phyloP scores from a whole-genome alignment of 23 tunicate species.

The Aplidium turbinatum region DNA sequence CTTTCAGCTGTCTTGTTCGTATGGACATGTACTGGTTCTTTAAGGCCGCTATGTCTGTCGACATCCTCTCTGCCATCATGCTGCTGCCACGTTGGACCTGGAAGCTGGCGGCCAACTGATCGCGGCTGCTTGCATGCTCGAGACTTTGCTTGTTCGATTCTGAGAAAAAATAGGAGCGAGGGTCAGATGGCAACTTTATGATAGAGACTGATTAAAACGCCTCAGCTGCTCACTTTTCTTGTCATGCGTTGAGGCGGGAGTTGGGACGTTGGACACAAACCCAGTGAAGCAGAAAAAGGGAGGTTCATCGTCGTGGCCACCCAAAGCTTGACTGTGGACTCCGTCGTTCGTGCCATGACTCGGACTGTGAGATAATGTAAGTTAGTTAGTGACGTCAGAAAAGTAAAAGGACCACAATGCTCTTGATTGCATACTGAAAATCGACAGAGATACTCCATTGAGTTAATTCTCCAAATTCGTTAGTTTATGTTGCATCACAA shows the following conservation, averaged over 20 bases:
- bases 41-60: conserved; percentile 82
- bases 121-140: conserved; percentile 35
- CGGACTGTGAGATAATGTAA: no score
- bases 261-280: conserved; percentile 37
- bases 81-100: conserved; percentile 47
- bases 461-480: no score
- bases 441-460: no score
- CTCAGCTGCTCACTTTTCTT: conserved; percentile 19
- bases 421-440: no score
- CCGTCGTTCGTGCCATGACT: no score
- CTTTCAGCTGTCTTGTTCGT: conserved; percentile 52
- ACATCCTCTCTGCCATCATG: conserved; percentile 92
- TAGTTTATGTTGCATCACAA: no score
- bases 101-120: conserved; percentile 9
- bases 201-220: no score
- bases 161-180: no score
- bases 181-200: no score
- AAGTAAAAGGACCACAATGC: no score
- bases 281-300: conserved; percentile 66
- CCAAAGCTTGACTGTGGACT: no score
- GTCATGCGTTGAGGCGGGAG: conserved; percentile 23
- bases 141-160: conserved; percentile 38
- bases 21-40: conserved; percentile 89
- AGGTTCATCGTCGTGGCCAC: conserved; percentile 47
- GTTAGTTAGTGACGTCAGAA: no score